phyloP scores from a whole-genome alignment of 2,113 vertebrate genomes.

The Heterotis niloticus region DNA sequence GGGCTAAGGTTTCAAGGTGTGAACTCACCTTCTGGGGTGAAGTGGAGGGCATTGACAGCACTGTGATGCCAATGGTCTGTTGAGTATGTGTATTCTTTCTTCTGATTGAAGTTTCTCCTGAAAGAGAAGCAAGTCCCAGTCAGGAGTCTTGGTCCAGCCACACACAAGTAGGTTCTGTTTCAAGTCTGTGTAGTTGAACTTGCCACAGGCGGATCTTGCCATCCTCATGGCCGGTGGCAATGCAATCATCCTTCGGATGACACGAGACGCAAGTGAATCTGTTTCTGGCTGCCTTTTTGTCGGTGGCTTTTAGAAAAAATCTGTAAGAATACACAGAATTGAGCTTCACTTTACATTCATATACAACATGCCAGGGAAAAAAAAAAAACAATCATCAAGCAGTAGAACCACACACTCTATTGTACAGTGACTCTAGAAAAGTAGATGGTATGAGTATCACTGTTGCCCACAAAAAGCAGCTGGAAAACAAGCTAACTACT shows the following conservation, averaged over 20 bases:
- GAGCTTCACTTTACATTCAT: background rate
- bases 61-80: constrained; percentile 76
- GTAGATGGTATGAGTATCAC: background rate
- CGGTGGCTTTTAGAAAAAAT: constrained; percentile 68
- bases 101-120: constrained; percentile 87
- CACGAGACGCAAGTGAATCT: constrained; percentile 76
- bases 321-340: constrained; percentile 48
- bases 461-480: background rate
- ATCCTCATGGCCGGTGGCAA: constrained; percentile 85
- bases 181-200: constrained; percentile 19
- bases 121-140: constrained; percentile 9
- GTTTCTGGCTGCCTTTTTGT: constrained; percentile 70
- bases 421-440: background rate
- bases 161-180: background rate
- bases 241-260: constrained; percentile 87
- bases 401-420: background rate
- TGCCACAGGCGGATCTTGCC: constrained; percentile 94
- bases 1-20: background rate
- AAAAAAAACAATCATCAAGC: background rate
- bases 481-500: background rate
- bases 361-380: background rate
- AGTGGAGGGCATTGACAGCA: constrained; percentile 67
- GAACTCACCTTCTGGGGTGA: constrained; percentile 67
- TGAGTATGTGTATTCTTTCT: constrained; percentile 78
- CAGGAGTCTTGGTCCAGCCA: background rate